Percentiles rank a stretch among this genome's conserved stretches.
These are phyloP conservation scores for Drosophila tripunctata DNA, from an alignment of 2,888 invertebrate genomes.

Conservation along the genomic window DNA sequence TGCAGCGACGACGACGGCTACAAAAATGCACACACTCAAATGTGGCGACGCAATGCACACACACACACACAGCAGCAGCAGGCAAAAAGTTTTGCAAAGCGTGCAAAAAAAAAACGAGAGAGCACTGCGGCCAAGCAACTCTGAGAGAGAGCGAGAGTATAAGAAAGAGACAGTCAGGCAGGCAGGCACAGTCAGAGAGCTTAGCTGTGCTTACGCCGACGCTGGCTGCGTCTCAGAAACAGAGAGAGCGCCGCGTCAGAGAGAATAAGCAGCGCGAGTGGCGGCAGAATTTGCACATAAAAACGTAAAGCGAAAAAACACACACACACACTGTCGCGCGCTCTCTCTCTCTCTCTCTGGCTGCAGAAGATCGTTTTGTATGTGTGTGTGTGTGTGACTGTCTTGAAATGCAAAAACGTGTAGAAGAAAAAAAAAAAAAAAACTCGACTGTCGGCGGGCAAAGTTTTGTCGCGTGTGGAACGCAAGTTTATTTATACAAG, in stretches of 20 bases:
- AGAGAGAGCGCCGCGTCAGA: constrained; percentile 27
- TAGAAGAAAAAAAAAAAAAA: no score
- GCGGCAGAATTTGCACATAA: constrained; percentile 78
- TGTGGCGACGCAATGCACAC: constrained; percentile 59
- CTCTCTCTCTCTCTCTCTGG: constrained; percentile 26
- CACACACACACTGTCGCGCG: constrained; percentile 6
- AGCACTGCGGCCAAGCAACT: no score
- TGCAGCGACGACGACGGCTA: constrained; percentile 60
- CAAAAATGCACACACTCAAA: constrained; percentile 74
- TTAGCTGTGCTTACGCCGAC: constrained; percentile 29
- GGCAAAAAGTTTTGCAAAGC: constrained; percentile 70
- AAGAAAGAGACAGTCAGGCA: constrained; percentile 5
- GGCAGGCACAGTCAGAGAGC: constrained; percentile 8
- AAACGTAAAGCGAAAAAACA: constrained; percentile 73
- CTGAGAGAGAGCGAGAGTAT: no score
- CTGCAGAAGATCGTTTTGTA: constrained; percentile 64
- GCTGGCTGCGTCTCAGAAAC: constrained; percentile 30
- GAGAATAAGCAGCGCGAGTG: constrained; percentile 71
- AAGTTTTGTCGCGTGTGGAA: constrained; percentile 69
- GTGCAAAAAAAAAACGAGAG: constrained; percentile 62
- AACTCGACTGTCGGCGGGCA: constrained; percentile 40
- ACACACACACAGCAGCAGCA: constrained; percentile 42
- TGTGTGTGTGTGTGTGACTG: constrained; percentile 31
- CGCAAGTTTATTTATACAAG: constrained; percentile 41
- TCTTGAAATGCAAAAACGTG: constrained; percentile 55